Conservation (phyloP, 2,888 invertebrate species). For the Caenorhabditis auriculariae region DNA sequence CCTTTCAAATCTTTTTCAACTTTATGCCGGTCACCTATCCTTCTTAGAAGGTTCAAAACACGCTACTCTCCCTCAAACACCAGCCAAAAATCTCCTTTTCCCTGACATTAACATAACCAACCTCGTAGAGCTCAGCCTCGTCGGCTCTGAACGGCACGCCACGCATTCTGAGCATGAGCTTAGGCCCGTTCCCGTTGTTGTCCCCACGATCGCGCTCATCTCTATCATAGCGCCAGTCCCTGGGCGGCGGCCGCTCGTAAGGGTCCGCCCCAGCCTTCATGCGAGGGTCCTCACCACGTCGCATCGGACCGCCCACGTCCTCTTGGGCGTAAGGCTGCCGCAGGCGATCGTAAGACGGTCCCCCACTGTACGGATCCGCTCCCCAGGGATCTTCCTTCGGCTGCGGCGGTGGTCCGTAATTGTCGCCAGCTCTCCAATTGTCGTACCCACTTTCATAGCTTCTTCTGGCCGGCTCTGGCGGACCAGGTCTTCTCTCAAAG, state of each 20-base stretch:
- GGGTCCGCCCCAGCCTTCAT: conserved; percentile 4
- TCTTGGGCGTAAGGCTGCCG: conserved; percentile 2
- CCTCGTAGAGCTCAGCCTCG: conserved; percentile 36
- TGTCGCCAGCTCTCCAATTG: conserved; percentile 11
- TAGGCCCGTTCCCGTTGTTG: no score
- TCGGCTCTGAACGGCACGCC: conserved; percentile 43
- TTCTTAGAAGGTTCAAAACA: no score
- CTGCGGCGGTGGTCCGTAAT: conserved; percentile 12
- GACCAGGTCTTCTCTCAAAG: no score
- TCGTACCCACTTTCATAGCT: conserved; percentile 4
- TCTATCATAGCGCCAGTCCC: background rate
- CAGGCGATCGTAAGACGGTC: conserved; percentile 11
- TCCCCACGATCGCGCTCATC: background rate
- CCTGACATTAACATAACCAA: no score
- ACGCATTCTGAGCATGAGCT: conserved; percentile 37
- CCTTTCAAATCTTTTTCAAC: no score
- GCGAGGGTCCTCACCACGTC: conserved; percentile 2
- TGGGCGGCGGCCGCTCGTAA: background rate
- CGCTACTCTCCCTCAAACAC: no score
- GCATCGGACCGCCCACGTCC: conserved; percentile 2
- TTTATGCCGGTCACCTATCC: no score
- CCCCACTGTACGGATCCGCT: conserved; percentile 3
- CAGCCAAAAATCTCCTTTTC: no score
- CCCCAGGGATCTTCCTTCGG: conserved; percentile 8
- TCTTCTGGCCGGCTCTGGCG: no score